Base-by-base conservation (phyloP, 2,113 vertebrate genomes). In the Engraulis encrasicolus region DNA sequence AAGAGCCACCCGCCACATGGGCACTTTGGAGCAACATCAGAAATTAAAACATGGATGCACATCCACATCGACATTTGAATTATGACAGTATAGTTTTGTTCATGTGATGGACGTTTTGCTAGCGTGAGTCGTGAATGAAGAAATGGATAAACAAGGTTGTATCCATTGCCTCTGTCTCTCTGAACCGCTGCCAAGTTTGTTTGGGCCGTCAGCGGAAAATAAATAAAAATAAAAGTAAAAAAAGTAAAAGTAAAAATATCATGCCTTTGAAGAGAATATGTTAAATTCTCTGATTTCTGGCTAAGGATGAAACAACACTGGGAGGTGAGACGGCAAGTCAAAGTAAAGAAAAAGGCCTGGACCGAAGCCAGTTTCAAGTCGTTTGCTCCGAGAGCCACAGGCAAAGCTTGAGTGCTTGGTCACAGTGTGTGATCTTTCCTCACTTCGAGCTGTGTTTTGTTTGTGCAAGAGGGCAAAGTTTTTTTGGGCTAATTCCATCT, bases 401-500 rank as follows among this genome's bases (percentile, higher is more conserved):
- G 66, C 66, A 45, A 45, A 74, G 31, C n/a, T 5, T 15, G 15
- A 34, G 66, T 74, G n/a, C 4, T 74, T 3, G 31, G 66, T 74
- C 66, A 34, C 66, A 14, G 27, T 74, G 17, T 74, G 27, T 31
- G 27, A 74, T 74, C 27, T 34, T 18, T 18, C 9, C 66, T 31
- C 2, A 74, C 31, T 74, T 34, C 15, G 12, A 34, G 31, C 17
- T 74, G 66, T 34, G 31, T 74, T 74, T 31, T 74, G 66, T 34
- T 34, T 74, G 66, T 74, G 12, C 5, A 74, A 74, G 15, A 31
- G 58, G n/a, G 27, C 27, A 23, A 74, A 74, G 0, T 23, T 85
- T 86, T 87, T 89, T 88, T 61, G 87, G 86, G 83, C 40, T 93
- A 89, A 90, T 92, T 90, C 77, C 17, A 17, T 88, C 89, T 87